Percentiles rank a stretch among this genome's conserved stretches.
Conservation (phyloP, 2,888 invertebrate genomes). For the Automeris io region DNA sequence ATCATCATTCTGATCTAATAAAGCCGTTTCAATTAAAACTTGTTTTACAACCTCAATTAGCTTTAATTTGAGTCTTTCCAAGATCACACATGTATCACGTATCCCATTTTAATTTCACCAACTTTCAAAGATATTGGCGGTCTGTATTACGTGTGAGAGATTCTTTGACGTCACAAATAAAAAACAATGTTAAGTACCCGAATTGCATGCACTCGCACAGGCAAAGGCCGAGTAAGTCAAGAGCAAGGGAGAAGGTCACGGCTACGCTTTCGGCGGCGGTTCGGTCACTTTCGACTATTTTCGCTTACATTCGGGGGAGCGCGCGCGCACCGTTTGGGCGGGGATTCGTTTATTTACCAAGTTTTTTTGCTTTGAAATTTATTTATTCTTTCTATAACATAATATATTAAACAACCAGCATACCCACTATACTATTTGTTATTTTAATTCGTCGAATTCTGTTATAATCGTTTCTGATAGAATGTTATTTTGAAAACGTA, state of each 20-base stretch:
- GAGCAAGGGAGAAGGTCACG: conserved; percentile 64
- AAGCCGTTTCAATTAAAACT: too few relatives aligned
- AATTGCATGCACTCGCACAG: conserved; percentile 53
- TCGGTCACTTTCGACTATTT: conserved; percentile 45
- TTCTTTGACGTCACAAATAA: conserved; percentile 32
- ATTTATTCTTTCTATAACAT: too few relatives aligned
- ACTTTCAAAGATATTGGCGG: neutral
- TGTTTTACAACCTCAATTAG: too few relatives aligned
- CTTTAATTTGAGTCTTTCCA: too few relatives aligned
- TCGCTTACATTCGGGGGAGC: conserved; percentile 42
- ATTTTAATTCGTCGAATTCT: too few relatives aligned
- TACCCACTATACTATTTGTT: too few relatives aligned
- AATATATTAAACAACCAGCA: too few relatives aligned
- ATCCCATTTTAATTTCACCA: too few relatives aligned
- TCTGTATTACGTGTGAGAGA: conserved; percentile 11
- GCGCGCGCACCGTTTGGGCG: conserved; percentile 41
- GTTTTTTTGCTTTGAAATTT: conserved; percentile 11
- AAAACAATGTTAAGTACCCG: conserved; percentile 50
- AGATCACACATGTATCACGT: neutral
- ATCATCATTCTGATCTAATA: too few relatives aligned
- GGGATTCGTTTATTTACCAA: conserved; percentile 29
- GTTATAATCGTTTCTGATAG: too few relatives aligned
- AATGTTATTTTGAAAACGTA: too few relatives aligned
- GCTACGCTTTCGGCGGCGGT: conserved; percentile 47
- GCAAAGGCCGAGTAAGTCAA: conserved; percentile 39